Evolutionary conservation across 2,113 vertebrate genomes (phyloP), one percentile per base, ranked within the genome.

Genomic region (Phoenicopterus ruber): DNA sequence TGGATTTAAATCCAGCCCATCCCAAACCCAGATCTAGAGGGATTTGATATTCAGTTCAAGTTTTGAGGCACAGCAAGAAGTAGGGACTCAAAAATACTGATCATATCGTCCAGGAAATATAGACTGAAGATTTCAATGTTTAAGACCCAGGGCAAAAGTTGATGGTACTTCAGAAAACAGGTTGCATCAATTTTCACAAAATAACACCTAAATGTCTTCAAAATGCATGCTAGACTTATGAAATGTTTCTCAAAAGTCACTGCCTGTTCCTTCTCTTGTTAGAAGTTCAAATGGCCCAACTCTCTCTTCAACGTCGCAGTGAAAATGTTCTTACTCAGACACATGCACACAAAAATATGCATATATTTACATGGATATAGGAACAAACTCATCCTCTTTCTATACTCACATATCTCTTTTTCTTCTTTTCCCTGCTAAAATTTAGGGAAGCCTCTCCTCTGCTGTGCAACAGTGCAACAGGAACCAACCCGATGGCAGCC

Each of bases 371-470:
- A 4, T 4, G 5, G 42, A 16, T 17, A 42, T 4, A 12, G 69
- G 8, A 7, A 13, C 4, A 46, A 71, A 67, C 50, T 25, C 17
- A 11, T 5, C n/a, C 36, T 46, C 20, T 86, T 17, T 54, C 7
- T 47, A 3, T 7, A 9, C 0, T 0, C 5, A 8, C 11, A 3
- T 10, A 6, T 28, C 61, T 15, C 1, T 71, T 79, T 63, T 21
- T 49, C 28, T 67, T n/a, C 11, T 28, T 47, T 52, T 72, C 49
- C 22, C 17, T 0, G 1, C 26, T 6, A 61, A 26, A 62, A 29
- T 59, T 55, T 34, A 62, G 57, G 58, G 34, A 47, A 80, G 19
- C 20, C 21, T 3, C 13, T 55, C 21, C 66, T 21, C 24, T 36
- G 4, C 44, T 17, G 8, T 16, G 11, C 31, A 55, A 17, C 34